Percentiles rank a stretch among this genome's conserved stretches.
Evolutionary conservation across 2,113 vertebrate genomes (phyloP).

Genomic region (Alectura lathami): DNA sequence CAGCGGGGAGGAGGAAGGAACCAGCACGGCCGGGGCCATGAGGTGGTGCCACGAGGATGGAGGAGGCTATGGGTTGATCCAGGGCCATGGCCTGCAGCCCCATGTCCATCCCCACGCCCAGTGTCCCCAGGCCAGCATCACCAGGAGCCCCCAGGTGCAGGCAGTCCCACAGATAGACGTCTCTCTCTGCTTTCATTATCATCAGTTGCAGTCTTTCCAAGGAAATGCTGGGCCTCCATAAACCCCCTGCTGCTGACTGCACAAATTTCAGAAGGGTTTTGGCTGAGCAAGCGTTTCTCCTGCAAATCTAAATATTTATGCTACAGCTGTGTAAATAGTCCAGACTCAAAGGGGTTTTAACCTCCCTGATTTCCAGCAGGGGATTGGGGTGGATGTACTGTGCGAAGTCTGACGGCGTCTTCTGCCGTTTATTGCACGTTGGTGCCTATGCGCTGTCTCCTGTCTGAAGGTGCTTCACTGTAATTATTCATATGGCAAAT

Average conservation of each 20-base stretch:
- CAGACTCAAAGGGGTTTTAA: not conserved
- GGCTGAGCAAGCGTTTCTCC: conserved; percentile 38
- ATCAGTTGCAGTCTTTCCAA: conserved; percentile 16
- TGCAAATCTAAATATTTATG: conserved; percentile 59
- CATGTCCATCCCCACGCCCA: not conserved
- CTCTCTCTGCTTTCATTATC: conserved; percentile 20
- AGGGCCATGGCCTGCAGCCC: not conserved
- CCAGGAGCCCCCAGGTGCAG: not conserved
- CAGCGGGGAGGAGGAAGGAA: not conserved
- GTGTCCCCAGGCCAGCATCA: not conserved
- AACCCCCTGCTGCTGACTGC: not conserved
- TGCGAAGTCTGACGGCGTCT: not conserved
- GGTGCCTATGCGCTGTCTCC: not conserved
- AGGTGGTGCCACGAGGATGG: not conserved
- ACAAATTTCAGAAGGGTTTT: not conserved
- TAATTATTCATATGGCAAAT: not conserved
- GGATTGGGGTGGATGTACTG: fast-evolving
- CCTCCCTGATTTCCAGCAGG: not conserved
- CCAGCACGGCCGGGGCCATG: not conserved
- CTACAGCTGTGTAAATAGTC: conserved; percentile 54
- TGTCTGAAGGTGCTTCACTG: not conserved
- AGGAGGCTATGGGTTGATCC: not conserved
- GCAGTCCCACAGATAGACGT: not conserved
- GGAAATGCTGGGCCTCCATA: not conserved
- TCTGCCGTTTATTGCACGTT: not conserved